Base-by-base conservation (phyloP, 2,113 vertebrate genomes). In the Mus spicilegus region DNA sequence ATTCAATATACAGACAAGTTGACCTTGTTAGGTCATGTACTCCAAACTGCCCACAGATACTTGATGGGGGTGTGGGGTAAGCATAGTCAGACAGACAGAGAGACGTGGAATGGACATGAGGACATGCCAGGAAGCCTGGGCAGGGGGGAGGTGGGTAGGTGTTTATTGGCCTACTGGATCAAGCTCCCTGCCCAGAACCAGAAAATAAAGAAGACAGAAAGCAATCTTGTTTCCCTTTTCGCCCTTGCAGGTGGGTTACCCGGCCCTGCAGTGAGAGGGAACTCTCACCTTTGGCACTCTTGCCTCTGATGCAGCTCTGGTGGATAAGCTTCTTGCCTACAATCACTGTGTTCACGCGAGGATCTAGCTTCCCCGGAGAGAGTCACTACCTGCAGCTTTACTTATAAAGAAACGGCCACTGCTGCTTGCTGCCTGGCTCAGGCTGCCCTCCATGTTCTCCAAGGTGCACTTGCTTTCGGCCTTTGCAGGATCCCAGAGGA, bases 201-300 rank as follows among this genome's bases (percentile, higher is more conserved):
- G 51, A 19, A 67, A 87, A 82, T 73, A 70, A 89, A 67, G 3
- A 19, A 24, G 17, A 88, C 42, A 90, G n/a, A 89, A 89, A 89
- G 58, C 87, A 94, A 33, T 42, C 28, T 93, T 39, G 51, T 84
- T 89, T 87, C 84, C 30, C 33, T 17, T 51, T 86, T 54, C 33
- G 5, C 24, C 72, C 49, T 46, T 65, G 51, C 67, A 85, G 30
- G 39, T 75, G 67, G 56, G 30, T 19, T 30, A 7, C 11, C 12
- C 26, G 17, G 22, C 42, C 3, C 90, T 85, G 19, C 65, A 39
- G 28, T 2, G 58, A 77, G 80, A 58, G 75, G 70, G 36, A 76
- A 93, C 76, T 80, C 88, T 87, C 46, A 78, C 58, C 54, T 77
- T 93, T 42, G 51, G 46, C 78, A 36, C 89, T 89, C 28, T 26